Evolutionary conservation across 2,113 vertebrate genomes (phyloP), one percentile per base, ranked within the genome.

Genomic region (Coturnix japonica): DNA sequence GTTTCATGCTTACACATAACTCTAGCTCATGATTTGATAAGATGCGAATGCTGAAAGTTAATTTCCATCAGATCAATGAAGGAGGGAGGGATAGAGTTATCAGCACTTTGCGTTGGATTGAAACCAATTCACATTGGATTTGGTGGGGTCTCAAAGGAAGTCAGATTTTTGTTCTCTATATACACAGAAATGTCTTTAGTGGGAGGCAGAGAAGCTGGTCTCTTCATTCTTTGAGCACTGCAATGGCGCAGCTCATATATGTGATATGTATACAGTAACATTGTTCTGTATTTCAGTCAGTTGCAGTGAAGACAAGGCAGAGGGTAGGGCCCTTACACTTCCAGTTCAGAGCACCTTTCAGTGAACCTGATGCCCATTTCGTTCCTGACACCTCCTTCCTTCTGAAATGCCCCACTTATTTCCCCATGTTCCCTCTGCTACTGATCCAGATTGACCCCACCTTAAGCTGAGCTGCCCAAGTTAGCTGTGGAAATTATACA

Each of bases 1-100:
- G 90, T 89, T 91, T 76, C 87, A 93, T 93, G 76, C 65, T 89
- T 89, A 43, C 79, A 81, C 56, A 83, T 95, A 94, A 91, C 94
- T 91, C 79, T 59, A 90, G 59, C 77, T 76, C 57, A 17, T 93
- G 88, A 91, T 93, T 88, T 90, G 94, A 91, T 86, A 77, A 86
- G 61, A 72, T 87, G 81, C 61, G 80, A 87, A 85, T 64, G 59
- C 22, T 93, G 81, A 87, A 93, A 92, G 81, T 60, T 91, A 93
- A 95, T 94, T 89, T 93, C 82, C 81, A 74, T 89, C 79, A 91
- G 44, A 91, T 83, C 76, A 87, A 10, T 33, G 1, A 9, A 76
- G 31, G 47, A 91, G 89, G 39, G 7, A 77, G 25, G 39, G 73
- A 85, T 35, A 85, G 44, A 67, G 39, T 85, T 74, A 87, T 67